Conservation (phyloP, 35 echinoderm and acorn worm genomes). For the Stichopus chloronotus region DNA sequence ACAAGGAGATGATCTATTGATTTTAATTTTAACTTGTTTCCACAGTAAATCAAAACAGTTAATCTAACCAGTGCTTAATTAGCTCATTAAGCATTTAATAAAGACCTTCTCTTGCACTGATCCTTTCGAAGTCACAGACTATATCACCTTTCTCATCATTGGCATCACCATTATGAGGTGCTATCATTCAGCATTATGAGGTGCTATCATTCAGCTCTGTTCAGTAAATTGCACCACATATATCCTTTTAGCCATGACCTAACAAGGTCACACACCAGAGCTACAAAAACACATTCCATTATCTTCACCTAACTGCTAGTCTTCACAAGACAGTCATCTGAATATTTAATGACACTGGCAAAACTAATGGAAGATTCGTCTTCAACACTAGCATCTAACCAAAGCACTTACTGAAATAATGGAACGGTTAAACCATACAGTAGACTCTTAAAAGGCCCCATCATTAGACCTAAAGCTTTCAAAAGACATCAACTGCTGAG, state of each 20-base stretch:
- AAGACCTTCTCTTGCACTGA: background rate
- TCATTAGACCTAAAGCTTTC: slow-evolving; percentile 20
- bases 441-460: background rate
- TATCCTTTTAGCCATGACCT: slow-evolving; percentile 9
- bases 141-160: too few relatives aligned
- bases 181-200: background rate
- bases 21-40: background rate
- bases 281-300: background rate
- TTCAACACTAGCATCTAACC: background rate
- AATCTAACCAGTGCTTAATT: background rate
- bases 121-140: too few relatives aligned
- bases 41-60: background rate
- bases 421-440: background rate
- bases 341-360: background rate
- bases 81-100: background rate
- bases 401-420: slow-evolving; percentile 15
- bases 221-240: background rate
- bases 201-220: background rate
- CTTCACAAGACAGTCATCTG: background rate
- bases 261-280: background rate
- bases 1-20: background rate
- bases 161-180: too few relatives aligned
- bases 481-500: background rate
- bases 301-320: background rate
- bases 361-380: background rate